A percentile compares a stretch with the other conserved stretches of the same genome.
Conservation (phyloP, 30 jellyfish, hydroid and myxozoan genomes). For the Hydra vulgaris region DNA sequence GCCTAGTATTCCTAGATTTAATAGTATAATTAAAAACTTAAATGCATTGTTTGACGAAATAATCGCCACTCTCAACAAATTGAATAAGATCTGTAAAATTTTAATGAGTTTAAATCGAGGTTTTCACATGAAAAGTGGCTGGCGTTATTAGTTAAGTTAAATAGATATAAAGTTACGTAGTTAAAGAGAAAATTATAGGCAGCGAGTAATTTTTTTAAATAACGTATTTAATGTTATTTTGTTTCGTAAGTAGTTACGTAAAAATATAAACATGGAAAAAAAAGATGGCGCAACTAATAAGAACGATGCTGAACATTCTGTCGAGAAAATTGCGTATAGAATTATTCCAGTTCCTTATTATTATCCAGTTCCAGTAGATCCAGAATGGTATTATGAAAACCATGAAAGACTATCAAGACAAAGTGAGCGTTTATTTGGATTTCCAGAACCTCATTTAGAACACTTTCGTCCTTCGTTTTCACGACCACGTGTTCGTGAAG, state of each 20-base stretch:
- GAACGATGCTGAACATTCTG: neutral
- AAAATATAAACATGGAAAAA: neutral
- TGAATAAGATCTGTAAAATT: conserved; percentile 30
- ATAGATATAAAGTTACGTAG: conserved; percentile 4
- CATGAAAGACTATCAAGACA: conserved; percentile 2
- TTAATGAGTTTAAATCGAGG: conserved; percentile 25
- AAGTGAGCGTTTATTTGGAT: conserved; percentile 1
- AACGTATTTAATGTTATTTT: neutral
- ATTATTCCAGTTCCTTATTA: conserved; percentile 25
- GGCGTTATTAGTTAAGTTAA: conserved; percentile 8
- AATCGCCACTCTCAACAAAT: conserved; percentile 19
- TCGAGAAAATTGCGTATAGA: conserved; percentile 18
- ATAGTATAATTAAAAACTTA: conserved; percentile 35
- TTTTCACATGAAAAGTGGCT: conserved; percentile 15
- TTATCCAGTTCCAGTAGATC: conserved; percentile 34
- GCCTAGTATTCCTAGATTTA: conserved; percentile 9
- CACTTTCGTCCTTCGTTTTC: conserved; percentile 11
- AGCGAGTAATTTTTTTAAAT: neutral
- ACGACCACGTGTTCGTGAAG: conserved; percentile 12
- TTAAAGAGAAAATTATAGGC: conserved; percentile 8
- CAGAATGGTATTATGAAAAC: conserved; percentile 32
- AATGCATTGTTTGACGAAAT: conserved; percentile 14
- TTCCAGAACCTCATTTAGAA: conserved; percentile 14
- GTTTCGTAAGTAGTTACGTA: neutral
- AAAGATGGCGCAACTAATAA: conserved; percentile 7